Conservation (phyloP, 53 echinoderm and acorn worm genomes). For the Antedon mediterranea region DNA sequence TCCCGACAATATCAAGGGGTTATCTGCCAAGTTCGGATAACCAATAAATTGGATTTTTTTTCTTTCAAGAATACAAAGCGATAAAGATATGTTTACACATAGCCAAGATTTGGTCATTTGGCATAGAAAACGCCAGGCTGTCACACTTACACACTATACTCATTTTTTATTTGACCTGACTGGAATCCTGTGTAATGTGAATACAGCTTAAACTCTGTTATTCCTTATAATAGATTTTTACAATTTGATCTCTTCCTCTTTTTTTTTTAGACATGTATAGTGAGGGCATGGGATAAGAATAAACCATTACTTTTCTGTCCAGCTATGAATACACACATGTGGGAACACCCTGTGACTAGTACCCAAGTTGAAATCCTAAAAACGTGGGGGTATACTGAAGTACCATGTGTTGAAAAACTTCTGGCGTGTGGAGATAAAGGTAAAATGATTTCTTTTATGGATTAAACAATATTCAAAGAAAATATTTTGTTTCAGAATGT, state of each 20-base stretch:
- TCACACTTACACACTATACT: too few relatives aligned
- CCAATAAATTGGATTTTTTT: too few relatives aligned
- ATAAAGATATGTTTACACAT: too few relatives aligned
- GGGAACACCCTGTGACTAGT: slow-evolving; percentile 70
- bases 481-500: not conserved
- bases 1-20: too few relatives aligned
- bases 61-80: too few relatives aligned
- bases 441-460: slow-evolving; percentile 2
- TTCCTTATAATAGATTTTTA: too few relatives aligned
- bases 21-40: too few relatives aligned
- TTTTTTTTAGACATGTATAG: slow-evolving; percentile 60
- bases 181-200: too few relatives aligned
- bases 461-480: not conserved
- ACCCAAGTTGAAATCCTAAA: slow-evolving; percentile 38
- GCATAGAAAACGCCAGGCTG: too few relatives aligned
- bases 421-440: slow-evolving; percentile 95
- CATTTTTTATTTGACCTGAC: too few relatives aligned
- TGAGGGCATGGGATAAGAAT: slow-evolving; percentile 73
- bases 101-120: too few relatives aligned
- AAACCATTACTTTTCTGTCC: slow-evolving; percentile 83
- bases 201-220: too few relatives aligned
- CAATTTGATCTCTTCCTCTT: slow-evolving; percentile 8
- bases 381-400: slow-evolving; percentile 54
- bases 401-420: slow-evolving; percentile 71
- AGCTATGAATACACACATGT: slow-evolving; percentile 92